phyloP scores from a whole-genome alignment of 1,140 invertebrate genomes.

The Bathynomus jamesi region DNA sequence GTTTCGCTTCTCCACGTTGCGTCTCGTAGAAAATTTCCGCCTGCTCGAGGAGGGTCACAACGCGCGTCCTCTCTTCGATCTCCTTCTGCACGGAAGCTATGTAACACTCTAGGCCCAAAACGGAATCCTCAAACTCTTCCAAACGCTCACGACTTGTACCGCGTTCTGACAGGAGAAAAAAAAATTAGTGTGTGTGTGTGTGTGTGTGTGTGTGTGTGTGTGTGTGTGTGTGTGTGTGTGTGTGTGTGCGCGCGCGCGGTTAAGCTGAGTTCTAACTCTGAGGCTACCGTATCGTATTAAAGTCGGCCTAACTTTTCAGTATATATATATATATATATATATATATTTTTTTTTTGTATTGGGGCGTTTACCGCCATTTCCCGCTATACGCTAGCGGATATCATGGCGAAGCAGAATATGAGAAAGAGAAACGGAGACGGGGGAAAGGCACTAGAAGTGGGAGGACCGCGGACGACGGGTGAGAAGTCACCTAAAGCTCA shows the following conservation, averaged over 20 bases:
- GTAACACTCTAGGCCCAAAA: conserved; percentile 66
- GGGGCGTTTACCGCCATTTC: too few relatives aligned
- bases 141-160: conserved; percentile 40
- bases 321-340: too few relatives aligned
- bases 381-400: too few relatives aligned
- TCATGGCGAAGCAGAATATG: too few relatives aligned
- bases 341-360: too few relatives aligned
- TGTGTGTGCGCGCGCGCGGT: too few relatives aligned
- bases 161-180: conserved; percentile 10
- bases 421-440: too few relatives aligned
- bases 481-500: too few relatives aligned
- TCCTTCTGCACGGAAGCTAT: conserved; percentile 69
- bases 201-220: neutral
- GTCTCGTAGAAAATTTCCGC: conserved; percentile 80
- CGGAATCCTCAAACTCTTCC: conserved; percentile 73
- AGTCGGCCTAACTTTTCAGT: too few relatives aligned
- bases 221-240: neutral
- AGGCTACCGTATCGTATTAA: neutral
- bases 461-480: too few relatives aligned
- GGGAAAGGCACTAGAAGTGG: too few relatives aligned
- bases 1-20: conserved; percentile 82
- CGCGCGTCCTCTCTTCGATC: conserved; percentile 64
- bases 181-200: neutral
- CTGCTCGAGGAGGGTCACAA: conserved; percentile 66
- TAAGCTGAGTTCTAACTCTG: neutral